Evolutionary conservation across 2,888 invertebrate species (phyloP).

Genomic region (Troides oblongomaculatus): DNA sequence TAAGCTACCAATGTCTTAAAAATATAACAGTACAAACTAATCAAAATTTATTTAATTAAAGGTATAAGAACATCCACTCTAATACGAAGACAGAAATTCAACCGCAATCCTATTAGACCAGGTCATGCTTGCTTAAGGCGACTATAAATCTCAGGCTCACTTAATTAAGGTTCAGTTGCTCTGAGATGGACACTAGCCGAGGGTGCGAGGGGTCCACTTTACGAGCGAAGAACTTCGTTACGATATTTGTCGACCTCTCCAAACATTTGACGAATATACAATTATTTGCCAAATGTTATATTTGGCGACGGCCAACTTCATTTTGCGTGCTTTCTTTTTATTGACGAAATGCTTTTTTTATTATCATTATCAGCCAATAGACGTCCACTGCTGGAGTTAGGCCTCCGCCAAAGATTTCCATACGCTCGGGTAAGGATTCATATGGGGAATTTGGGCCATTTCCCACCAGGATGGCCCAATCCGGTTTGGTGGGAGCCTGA

Average conservation of each 20-base stretch:
- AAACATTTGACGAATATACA: slow-evolving; percentile 52
- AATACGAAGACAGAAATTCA: slow-evolving; percentile 7
- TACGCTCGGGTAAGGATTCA: too few species aligned
- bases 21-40: not conserved
- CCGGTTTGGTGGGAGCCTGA: too few species aligned
- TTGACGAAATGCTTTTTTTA: too few species aligned
- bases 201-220: slow-evolving; percentile 46
- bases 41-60: not conserved
- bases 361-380: too few species aligned
- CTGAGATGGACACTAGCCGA: slow-evolving; percentile 28
- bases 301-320: slow-evolving; percentile 27
- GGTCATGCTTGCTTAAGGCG: slow-evolving; percentile 42
- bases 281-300: slow-evolving; percentile 42
- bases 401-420: too few species aligned
- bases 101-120: slow-evolving; percentile 25
- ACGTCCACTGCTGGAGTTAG: too few species aligned
- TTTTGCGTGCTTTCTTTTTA: slow-evolving; percentile 25
- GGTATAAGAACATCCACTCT: slow-evolving; percentile 2
- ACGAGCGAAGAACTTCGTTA: slow-evolving; percentile 58
- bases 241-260: slow-evolving; percentile 60
- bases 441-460: too few species aligned
- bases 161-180: slow-evolving; percentile 49
- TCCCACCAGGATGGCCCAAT: too few species aligned
- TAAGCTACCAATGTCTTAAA: not conserved
- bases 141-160: slow-evolving; percentile 48